Base-by-base conservation (phyloP, 2,888 invertebrate genomes). In the Biston betularia region DNA sequence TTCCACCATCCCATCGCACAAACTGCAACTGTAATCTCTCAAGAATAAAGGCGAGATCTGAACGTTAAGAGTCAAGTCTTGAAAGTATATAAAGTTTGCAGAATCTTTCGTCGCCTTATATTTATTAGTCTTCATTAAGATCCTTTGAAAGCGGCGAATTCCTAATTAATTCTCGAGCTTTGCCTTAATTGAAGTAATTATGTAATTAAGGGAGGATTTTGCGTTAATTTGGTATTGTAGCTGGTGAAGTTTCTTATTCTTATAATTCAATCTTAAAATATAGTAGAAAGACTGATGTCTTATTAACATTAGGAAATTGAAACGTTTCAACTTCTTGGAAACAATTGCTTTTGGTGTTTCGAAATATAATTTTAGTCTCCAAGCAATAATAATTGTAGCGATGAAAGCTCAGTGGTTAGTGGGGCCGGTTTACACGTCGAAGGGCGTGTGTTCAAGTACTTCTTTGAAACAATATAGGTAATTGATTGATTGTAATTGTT, bases 71-170 rank as follows among this genome's bases (percentile, higher is more conserved):
- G 14, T n/a, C 0, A 38, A 57, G 49, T 55, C 54, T 59, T 55
- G 38, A 12, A 35, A 59, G 74, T 72, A 74, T 62, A 73, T 71
- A 70, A 70, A 79, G 79, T 79, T 79, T 77, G 75, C 77, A 73
- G 80, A 85, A 82, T 80, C 83, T 79, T 82, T 80, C 76, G 80
- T 79, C 79, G 79, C 79, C 81, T 80, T 82, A 79, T 79, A 79
- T 80, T 79, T 82, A 81, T 80, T 81, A 79, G 75, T 71, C 69
- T 65, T 58, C 63, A 73, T 75, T 75, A 70, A 72, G 74, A 67
- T 72, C 60, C 75, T 72, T 74, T 70, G 72, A 73, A 64, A 74
- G 75, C 69, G 70, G 72, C 71, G 70, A 70, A 74, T 70, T 74
- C 75, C 79, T 75, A 80, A 82, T 82, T 81, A 79, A 78, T 76